Base-by-base conservation (phyloP, 2,888 invertebrate genomes). In the Meiosimyza decipiens region DNA sequence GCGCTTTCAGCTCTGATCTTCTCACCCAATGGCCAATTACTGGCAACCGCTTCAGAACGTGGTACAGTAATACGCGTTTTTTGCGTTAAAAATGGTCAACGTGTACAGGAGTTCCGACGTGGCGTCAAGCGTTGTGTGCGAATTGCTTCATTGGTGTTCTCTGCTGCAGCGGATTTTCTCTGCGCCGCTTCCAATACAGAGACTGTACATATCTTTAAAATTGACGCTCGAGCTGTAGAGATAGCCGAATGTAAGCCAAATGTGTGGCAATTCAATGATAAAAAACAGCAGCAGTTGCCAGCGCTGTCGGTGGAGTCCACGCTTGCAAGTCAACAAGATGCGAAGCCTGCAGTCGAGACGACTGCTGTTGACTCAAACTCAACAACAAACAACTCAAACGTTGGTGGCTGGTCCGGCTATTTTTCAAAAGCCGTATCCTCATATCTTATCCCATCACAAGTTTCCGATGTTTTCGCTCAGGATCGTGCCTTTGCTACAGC, bases 51-150 rank as follows among this genome's bases (percentile, higher is more conserved):
- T 63, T 87, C 87, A 1, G 86, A 86, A 77, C 84, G 87, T 7
- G 87, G 87, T 33, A 87, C 87, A 74, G 87, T 87, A 76, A 87
- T 87, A 80, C 82, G 87, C 12, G 84, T 87, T n/a, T 87, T 87
- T 73, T 87, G 86, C 72, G 86, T 86, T 6, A 84, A 85, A 76
- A 87, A 85, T 74, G 87, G 87, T 3, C 86, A 87, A 74, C 81
- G 83, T 51, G 83, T 87, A 5, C 86, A 87, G 78, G 87, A 87
- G 77, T 87, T 87, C 73, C 81, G 87, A 16, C 84, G 87, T 0
- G 87, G 87, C 16, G 83, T 87, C 11, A 87, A 86, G 54, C 82
- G 87, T 50, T 86, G 86, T 63, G 87, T 87, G 6, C 78, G 82
- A 9, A 87, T 87, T 18, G 86, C 86, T 2, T 87, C 87, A 6